phyloP scores from a whole-genome alignment of 2,113 vertebrate genomes.

The Antechinus flavipes region DNA sequence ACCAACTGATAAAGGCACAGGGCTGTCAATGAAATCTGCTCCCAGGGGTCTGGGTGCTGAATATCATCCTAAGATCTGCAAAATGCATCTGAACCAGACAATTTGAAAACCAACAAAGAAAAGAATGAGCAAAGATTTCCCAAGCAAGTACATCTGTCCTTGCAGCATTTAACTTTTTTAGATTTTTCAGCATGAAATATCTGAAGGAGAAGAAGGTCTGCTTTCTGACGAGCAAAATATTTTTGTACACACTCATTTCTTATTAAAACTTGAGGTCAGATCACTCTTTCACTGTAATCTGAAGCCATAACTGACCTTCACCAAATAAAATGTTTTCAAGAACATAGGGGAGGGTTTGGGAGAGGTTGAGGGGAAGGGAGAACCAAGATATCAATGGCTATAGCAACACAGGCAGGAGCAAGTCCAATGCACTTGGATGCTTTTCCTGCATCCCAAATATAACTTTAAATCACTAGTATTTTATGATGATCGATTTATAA shows the following conservation, averaged over 20 bases:
- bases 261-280: constrained; percentile 81
- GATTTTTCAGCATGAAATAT: constrained; percentile 79
- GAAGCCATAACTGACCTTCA: constrained; percentile 90
- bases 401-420: constrained; percentile 74
- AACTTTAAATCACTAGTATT: constrained; percentile 85
- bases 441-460: constrained; percentile 79
- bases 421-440: constrained; percentile 68
- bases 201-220: constrained; percentile 79
- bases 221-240: constrained; percentile 85
- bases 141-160: constrained; percentile 77
- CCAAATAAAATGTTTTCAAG: constrained; percentile 84
- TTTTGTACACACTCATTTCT: constrained; percentile 86
- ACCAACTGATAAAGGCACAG: constrained; percentile 66
- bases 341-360: constrained; percentile 67
- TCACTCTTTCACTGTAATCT: constrained; percentile 77
- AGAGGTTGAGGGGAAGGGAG: constrained; percentile 68
- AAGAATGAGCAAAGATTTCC: constrained; percentile 59
- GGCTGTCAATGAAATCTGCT: constrained; percentile 77
- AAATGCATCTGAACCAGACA: constrained; percentile 70
- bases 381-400: constrained; percentile 68
- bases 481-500: constrained; percentile 87
- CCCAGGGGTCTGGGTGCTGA: constrained; percentile 77
- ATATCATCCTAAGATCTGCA: constrained; percentile 73
- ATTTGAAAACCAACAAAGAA: constrained; percentile 63
- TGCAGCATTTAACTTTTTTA: constrained; percentile 78